Evolutionary conservation across 2,797 vertebrate genomes (phyloP).

Genomic region (Ispidina picta): DNA sequence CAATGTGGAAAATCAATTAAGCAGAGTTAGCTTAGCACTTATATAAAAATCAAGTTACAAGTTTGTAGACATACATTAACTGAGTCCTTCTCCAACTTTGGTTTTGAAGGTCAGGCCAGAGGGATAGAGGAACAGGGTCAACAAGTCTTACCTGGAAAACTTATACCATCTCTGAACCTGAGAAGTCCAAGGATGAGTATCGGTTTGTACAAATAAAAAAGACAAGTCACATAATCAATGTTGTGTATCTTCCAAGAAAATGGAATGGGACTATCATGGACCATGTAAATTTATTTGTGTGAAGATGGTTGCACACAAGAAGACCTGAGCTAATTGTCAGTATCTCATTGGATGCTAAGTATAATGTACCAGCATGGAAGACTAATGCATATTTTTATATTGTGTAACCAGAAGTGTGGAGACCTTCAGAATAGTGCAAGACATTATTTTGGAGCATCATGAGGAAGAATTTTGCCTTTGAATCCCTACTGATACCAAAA

Average conservation of each 20-base stretch:
- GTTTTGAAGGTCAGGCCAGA: constrained; percentile 46
- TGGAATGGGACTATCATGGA: neutral
- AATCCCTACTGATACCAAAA: neutral
- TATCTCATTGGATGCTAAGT: neutral
- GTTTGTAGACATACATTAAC: constrained; percentile 52
- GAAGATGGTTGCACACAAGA: neutral
- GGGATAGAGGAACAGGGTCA: neutral
- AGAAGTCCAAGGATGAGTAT: neutral
- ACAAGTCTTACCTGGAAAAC: neutral
- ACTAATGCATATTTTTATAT: neutral
- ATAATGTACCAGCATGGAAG: fast-evolving
- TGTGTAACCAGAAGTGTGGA: neutral
- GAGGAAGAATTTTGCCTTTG: neutral
- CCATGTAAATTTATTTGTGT: neutral
- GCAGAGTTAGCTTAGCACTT: constrained; percentile 58
- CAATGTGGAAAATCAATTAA: constrained; percentile 74
- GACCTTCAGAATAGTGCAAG: neutral
- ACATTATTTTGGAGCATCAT: neutral
- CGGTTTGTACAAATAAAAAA: neutral
- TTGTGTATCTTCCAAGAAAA: neutral
- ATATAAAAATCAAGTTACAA: constrained; percentile 67
- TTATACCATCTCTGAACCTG: neutral
- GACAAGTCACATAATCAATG: neutral
- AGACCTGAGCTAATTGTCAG: neutral
- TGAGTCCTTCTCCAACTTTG: constrained; percentile 47